Evolutionary conservation across 2,797 vertebrate species (phyloP).

Genomic region (Notoglanidium macrostoma): DNA sequence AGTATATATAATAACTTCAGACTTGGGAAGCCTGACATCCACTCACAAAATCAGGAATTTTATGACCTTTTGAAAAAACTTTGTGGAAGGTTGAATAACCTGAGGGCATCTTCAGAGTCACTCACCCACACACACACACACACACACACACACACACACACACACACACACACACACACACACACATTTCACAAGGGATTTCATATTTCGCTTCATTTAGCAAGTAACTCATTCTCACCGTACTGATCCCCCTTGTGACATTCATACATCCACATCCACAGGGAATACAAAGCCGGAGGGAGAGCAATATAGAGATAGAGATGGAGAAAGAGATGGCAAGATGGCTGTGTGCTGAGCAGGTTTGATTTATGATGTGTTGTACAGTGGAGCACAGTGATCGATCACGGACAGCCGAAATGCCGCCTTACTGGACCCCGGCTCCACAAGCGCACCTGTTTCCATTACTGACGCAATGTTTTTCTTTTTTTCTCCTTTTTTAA

Average conservation of each 20-base stretch:
- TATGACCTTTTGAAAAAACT: not conserved
- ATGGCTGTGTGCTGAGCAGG: constrained; percentile 31
- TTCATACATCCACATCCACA: constrained; percentile 34
- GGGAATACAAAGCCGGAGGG: constrained; percentile 34
- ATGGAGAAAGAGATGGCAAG: constrained; percentile 19
- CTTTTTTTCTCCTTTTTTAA: not conserved
- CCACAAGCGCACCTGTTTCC: constrained; percentile 43
- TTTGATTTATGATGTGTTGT: constrained; percentile 74
- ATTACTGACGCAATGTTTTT: constrained; percentile 39
- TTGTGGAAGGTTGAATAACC: not conserved
- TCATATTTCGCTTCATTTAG: constrained; percentile 40
- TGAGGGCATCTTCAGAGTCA: not conserved
- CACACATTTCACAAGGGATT: constrained; percentile 23
- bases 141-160: not conserved
- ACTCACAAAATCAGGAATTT: not conserved
- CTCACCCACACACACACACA: not conserved
- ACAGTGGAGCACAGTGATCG: constrained; percentile 70
- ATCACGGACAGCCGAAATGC: constrained; percentile 61
- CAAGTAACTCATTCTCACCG: constrained; percentile 25
- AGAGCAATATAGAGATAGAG: constrained; percentile 12
- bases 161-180: not conserved
- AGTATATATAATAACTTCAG: not conserved
- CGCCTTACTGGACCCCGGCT: constrained; percentile 15
- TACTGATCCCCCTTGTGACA: constrained; percentile 43
- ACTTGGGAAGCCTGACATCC: not conserved